phyloP scores from a whole-genome alignment of 2,888 invertebrate genomes.

The Noctua pronuba region DNA sequence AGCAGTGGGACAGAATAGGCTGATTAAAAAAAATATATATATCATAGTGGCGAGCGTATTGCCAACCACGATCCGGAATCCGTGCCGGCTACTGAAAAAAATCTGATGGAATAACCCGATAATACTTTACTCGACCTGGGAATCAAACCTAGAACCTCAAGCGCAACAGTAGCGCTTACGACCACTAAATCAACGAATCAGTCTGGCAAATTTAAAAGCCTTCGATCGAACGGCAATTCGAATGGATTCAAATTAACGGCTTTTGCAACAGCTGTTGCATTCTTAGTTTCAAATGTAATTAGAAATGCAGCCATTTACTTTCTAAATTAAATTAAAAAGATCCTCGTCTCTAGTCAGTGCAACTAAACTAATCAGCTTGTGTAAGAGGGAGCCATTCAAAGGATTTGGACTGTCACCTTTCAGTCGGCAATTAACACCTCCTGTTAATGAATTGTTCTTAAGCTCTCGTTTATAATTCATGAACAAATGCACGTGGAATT shows the following conservation, averaged over 20 bases:
- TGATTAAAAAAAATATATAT: no score
- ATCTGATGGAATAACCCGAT: neutral
- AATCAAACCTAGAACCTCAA: neutral
- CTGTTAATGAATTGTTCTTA: slow-evolving; percentile 7
- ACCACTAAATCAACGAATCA: neutral
- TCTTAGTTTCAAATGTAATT: slow-evolving; percentile 41
- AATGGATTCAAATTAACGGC: slow-evolving; percentile 5
- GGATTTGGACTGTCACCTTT: slow-evolving; percentile 14
- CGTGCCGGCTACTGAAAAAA: neutral
- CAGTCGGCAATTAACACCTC: slow-evolving; percentile 4
- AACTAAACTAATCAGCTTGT: slow-evolving; percentile 35
- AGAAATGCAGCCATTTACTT: slow-evolving; percentile 12
- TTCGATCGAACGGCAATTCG: neutral
- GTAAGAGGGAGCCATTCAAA: slow-evolving; percentile 2
- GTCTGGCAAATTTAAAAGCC: neutral
- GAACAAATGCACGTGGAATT: neutral
- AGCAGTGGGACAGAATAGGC: no score
- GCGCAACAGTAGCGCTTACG: neutral
- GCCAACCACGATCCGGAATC: neutral
- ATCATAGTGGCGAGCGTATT: no score
- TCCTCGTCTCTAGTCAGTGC: slow-evolving; percentile 12
- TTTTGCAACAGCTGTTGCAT: slow-evolving; percentile 30
- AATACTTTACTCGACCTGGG: neutral
- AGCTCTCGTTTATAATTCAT: neutral
- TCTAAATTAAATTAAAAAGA: slow-evolving; percentile 41